These are phyloP conservation scores for Lasioglossum albipes DNA, from an alignment of 1,140 invertebrate species.

Conservation along the genomic window DNA sequence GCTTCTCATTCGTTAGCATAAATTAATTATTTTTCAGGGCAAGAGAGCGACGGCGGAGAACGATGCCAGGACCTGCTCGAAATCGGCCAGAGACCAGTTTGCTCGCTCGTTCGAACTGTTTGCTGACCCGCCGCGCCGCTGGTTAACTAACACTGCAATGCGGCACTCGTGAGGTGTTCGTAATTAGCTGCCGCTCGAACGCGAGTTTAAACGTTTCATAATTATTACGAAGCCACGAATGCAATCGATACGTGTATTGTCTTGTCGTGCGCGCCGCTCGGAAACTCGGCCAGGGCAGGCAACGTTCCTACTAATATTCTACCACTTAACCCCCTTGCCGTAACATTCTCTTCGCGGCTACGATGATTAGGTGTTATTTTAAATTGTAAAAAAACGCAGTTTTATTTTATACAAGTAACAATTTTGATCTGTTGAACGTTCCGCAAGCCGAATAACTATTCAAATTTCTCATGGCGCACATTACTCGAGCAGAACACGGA, in stretches of 20 bases:
- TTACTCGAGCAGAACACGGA: too few relatives aligned
- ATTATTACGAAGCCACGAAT: slow-evolving; percentile 12
- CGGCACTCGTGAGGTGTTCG: slow-evolving; percentile 37
- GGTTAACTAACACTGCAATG: slow-evolving; percentile 43
- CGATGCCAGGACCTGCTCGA: slow-evolving; percentile 30
- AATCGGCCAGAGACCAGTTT: slow-evolving; percentile 33
- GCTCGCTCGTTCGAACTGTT: slow-evolving; percentile 28
- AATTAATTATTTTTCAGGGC: slow-evolving; percentile 78
- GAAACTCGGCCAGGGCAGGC: not conserved
- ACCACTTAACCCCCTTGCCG: too few relatives aligned
- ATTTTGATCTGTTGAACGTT: too few relatives aligned
- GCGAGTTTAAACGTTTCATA: slow-evolving; percentile 9
- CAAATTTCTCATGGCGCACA: too few relatives aligned
- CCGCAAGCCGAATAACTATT: too few relatives aligned
- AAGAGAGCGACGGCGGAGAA: slow-evolving; percentile 25
- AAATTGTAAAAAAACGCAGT: too few relatives aligned
- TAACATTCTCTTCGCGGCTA: too few relatives aligned
- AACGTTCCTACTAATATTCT: too few relatives aligned
- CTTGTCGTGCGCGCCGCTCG: not conserved
- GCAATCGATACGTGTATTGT: slow-evolving; percentile 16
- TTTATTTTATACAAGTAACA: too few relatives aligned
- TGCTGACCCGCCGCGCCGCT: not conserved
- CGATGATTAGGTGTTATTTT: too few relatives aligned
- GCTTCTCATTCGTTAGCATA: slow-evolving; percentile 80
- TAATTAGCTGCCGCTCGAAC: slow-evolving; percentile 22